These are phyloP conservation scores for Drosophila mayaguana DNA, from an alignment of 2,888 invertebrate genomes.

Conservation along the genomic window DNA sequence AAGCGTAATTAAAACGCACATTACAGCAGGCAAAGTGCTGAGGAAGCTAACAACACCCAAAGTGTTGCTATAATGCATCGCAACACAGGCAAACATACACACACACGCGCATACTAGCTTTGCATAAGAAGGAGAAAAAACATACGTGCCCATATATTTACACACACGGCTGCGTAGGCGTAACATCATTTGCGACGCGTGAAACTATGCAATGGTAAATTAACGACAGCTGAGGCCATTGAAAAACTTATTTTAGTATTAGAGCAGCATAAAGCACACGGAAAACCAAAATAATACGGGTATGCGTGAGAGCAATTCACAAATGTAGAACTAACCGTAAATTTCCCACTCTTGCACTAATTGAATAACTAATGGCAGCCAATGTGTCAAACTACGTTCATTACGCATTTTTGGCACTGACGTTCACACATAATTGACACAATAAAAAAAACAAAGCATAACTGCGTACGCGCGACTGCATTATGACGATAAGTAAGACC, in stretches of 20 bases:
- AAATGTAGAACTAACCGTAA: not conserved
- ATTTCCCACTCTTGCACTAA: not conserved
- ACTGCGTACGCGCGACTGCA: not conserved
- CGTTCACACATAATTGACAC: not conserved
- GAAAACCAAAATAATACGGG: not conserved
- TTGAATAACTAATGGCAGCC: not conserved
- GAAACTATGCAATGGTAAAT: conserved; percentile 51
- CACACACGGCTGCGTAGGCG: conserved; percentile 10
- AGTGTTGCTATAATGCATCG: conserved; percentile 39
- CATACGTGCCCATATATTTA: conserved; percentile 14
- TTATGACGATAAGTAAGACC: not conserved
- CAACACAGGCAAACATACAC: conserved; percentile 23
- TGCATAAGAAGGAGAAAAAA: conserved; percentile 7
- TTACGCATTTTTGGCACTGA: not conserved
- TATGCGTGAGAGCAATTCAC: not conserved
- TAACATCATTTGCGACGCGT: conserved; percentile 33
- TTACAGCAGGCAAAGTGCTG: conserved; percentile 22
- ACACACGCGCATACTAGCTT: conserved; percentile 1
- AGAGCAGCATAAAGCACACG: conserved; percentile 10
- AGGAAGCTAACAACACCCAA: conserved; percentile 24
- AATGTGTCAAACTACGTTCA: not conserved
- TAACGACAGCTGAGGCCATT: conserved; percentile 15
- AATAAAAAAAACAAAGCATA: not conserved
- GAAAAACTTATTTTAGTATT: conserved; percentile 46
- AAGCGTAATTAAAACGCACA: conserved; percentile 28